Conservation (phyloP, 2,888 invertebrate genomes). For the Mamestra brassicae region DNA sequence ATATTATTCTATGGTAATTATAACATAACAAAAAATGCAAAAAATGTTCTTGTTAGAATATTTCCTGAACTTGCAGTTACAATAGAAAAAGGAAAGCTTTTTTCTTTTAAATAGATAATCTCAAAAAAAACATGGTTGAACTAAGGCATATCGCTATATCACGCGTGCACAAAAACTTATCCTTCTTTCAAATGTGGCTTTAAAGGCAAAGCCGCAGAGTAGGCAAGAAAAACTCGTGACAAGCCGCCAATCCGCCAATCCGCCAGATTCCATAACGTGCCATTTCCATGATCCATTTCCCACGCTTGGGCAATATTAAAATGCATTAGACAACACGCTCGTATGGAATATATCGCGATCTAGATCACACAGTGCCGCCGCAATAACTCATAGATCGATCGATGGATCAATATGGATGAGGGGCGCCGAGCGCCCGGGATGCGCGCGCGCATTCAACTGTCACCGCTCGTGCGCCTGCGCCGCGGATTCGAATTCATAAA, state of each 20-base stretch:
- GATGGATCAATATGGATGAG: constrained; percentile 86
- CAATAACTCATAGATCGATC: constrained; percentile 78
- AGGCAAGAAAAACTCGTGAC: constrained; percentile 46
- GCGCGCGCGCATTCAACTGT: constrained; percentile 86
- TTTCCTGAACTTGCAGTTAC: background rate
- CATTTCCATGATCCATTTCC: constrained; percentile 60
- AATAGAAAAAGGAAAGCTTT: background rate
- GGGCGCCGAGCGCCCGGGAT: constrained; percentile 67
- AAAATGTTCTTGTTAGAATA: background rate
- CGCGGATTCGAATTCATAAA: constrained; percentile 70
- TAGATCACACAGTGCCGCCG: constrained; percentile 78
- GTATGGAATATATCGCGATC: constrained; percentile 74
- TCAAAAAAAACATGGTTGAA: background rate
- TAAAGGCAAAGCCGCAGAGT: constrained; percentile 45
- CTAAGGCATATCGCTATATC: background rate
- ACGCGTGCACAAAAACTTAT: constrained; percentile 10
- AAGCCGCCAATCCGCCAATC: constrained; percentile 30
- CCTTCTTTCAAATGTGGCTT: constrained; percentile 6
- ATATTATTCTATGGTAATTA: background rate
- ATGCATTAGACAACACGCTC: constrained; percentile 70
- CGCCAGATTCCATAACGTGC: constrained; percentile 46
- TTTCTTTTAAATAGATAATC: too few relatives aligned
- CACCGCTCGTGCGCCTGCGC: constrained; percentile 72
- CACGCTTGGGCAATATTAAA: constrained; percentile 67
- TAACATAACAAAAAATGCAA: background rate